Percentiles rank a stretch among this genome's conserved stretches.
Conservation (phyloP, 2,888 invertebrate species). For the Aricia artaxerxes region DNA sequence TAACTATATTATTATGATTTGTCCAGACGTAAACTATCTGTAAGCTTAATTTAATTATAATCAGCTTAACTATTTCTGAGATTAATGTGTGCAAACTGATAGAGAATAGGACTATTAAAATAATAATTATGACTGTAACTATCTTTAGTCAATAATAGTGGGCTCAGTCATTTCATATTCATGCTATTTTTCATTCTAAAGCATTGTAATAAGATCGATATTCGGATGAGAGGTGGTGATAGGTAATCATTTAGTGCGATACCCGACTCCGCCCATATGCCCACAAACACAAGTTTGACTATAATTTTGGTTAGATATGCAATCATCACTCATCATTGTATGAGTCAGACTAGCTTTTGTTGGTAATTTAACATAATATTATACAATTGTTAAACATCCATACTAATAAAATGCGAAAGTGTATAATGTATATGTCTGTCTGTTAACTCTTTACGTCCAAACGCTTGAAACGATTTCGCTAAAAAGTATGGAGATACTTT, state of each 20-base stretch:
- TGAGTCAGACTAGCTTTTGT: neutral
- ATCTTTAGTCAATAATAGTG: constrained; percentile 4
- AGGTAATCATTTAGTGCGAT: constrained; percentile 8
- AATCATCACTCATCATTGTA: constrained; percentile 17
- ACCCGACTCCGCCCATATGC: constrained; percentile 26
- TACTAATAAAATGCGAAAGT: too few relatives aligned
- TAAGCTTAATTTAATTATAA: neutral
- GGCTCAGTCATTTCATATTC: neutral
- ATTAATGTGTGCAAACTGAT: neutral
- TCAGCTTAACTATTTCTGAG: neutral
- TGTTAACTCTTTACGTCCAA: too few relatives aligned
- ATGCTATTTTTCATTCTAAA: neutral
- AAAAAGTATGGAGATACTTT: too few relatives aligned
- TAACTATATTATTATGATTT: too few relatives aligned
- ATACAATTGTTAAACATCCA: too few relatives aligned
- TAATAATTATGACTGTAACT: neutral
- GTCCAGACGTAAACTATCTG: neutral
- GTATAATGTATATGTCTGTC: too few relatives aligned
- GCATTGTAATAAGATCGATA: neutral
- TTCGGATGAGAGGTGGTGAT: neutral
- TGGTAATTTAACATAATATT: too few relatives aligned
- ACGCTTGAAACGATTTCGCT: too few relatives aligned
- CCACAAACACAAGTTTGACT: constrained; percentile 37
- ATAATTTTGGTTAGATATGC: constrained; percentile 11
- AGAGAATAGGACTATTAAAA: neutral